phyloP scores from a whole-genome alignment of 2,888 invertebrate species.

The Crepidodera aurea region DNA sequence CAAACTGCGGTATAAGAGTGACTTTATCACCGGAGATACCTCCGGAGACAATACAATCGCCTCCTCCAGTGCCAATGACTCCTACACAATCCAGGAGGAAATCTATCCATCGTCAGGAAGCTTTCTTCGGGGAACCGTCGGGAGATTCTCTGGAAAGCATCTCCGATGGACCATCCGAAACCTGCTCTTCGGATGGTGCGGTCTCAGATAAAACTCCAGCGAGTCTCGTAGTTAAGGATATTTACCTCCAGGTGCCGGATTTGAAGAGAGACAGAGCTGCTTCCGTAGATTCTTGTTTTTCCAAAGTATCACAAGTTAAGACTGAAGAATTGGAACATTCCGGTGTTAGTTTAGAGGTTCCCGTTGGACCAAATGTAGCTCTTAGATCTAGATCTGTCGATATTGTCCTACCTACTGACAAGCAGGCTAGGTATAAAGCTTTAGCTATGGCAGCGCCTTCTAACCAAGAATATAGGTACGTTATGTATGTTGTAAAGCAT shows the following conservation, averaged over 20 bases:
- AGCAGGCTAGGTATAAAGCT: conserved; percentile 87
- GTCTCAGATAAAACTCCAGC: conserved; percentile 41
- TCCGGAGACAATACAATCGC: conserved; percentile 58
- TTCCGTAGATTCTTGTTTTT: conserved; percentile 87
- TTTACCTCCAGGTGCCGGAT: conserved; percentile 75
- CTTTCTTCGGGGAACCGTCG: conserved; percentile 79
- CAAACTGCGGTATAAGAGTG: conserved; percentile 70
- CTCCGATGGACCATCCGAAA: conserved; percentile 60
- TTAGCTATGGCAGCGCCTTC: conserved; percentile 72
- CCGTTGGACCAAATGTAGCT: conserved; percentile 70
- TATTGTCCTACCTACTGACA: conserved; percentile 86
- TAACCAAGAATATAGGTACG: conserved; percentile 48
- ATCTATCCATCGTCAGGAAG: conserved; percentile 83
- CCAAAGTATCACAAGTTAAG: conserved; percentile 76
- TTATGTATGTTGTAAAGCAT: conserved; percentile 33
- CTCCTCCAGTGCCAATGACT: conserved; percentile 51
- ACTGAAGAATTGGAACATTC: conserved; percentile 75
- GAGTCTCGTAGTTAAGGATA: conserved; percentile 58
- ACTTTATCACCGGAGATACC: conserved; percentile 69
- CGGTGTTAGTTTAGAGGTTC: conserved; percentile 72
- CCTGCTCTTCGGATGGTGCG: conserved; percentile 59
- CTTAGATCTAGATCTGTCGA: conserved; percentile 85
- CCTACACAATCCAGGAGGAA: conserved; percentile 66
- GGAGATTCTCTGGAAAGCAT: conserved; percentile 72
- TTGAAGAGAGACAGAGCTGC: conserved; percentile 85